Base-by-base conservation (phyloP, 2,888 invertebrate genomes). In the Ophioninae sp. region DNA sequence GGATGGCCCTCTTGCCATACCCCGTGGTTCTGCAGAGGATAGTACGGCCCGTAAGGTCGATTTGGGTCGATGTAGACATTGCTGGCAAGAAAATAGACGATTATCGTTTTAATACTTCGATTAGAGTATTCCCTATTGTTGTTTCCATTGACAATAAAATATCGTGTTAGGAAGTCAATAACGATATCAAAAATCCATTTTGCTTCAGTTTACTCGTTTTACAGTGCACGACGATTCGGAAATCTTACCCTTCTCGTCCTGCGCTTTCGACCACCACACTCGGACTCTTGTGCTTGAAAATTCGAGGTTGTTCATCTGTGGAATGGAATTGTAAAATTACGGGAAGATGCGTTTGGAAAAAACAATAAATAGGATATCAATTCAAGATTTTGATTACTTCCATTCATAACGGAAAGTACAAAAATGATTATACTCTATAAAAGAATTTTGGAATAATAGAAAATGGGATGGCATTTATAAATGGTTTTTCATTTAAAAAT, bases 231-330 rank as follows among this genome's bases (percentile, higher is more conserved):
- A 68, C 21, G 21, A 50, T 13, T 44, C 17, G 21, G 65, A 10
- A 79, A 78, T 78, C 74, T 62, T 23, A 83, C 83, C 57, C 76
- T 20, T 81, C 82, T 13, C 81, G 81, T 41, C 70, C 84, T 62
- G 82, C 88, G 83, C 87, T 88, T 84, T 91, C 89, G 8, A 86
- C 88, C 30, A 90, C 85, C 6, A 91, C 88, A 21, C 90, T 88
- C 2, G 90, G 85, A 77, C 88, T 89, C 76, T 91, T 92, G 59
- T 91, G 91, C 81, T 90, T 91, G 74, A 92, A 92, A 84, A 91
- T 91, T 69, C 87, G 87, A 5, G 90, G 87, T 61, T 90, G 89
- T 69, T 91, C 90, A 83, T 87, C 89, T 91, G 79, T 23, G 30
- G 59, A 61, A 44, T 37, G 57, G 41, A 20, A 57, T 50, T 41